Evolutionary conservation across 2,888 invertebrate genomes (phyloP), one percentile per base, ranked within the genome.

Genomic region (Macropis europaea): DNA sequence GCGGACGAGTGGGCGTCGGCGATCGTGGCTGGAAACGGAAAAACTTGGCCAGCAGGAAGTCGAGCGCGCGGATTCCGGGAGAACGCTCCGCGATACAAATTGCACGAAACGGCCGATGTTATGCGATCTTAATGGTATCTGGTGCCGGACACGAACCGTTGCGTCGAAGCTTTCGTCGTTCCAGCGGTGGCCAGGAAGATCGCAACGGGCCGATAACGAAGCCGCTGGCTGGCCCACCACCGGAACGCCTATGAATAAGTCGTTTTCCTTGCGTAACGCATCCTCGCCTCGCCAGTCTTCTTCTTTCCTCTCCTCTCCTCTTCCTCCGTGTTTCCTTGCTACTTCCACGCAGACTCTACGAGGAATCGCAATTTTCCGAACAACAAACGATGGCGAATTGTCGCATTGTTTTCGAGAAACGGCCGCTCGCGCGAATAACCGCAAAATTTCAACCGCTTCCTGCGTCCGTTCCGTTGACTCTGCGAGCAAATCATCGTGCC

Each of bases 111-210:
- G 53, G 60, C 13, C 53, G 50, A 45, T 38, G 70, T 74, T 77
- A 61, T 45, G 63, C 73, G 73, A 52, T 73, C 67, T 50, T 61
- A 56, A 70, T 73, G 75, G 69, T 62, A 47, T 61, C 67, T 60
- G 50, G 76, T 22, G 63, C 64, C 81, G 83, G 86, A 86, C 84
- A 84, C 83, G 84, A 86, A 84, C 86, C 83, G 86, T 83, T 86
- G 83, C 82, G 78, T 83, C 82, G 85, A 82, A 74, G 76, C 82
- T 83, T 77, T 75, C 73, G 81, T 80, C 82, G 77, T 82, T 81
- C 73, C 79, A 75, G 76, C 77, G 69, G 59, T 69, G 75, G 63
- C 57, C 73, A 13, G 28, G 40, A 64, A 84, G 83, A 84, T 84
- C 77, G 64, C 43, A 54, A 48, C 53, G 22, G 32, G 6, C 28